Evolutionary conservation across 2,888 invertebrate species (phyloP), one percentile per base, ranked within the genome.

Genomic region (Eupithecia vulgata): DNA sequence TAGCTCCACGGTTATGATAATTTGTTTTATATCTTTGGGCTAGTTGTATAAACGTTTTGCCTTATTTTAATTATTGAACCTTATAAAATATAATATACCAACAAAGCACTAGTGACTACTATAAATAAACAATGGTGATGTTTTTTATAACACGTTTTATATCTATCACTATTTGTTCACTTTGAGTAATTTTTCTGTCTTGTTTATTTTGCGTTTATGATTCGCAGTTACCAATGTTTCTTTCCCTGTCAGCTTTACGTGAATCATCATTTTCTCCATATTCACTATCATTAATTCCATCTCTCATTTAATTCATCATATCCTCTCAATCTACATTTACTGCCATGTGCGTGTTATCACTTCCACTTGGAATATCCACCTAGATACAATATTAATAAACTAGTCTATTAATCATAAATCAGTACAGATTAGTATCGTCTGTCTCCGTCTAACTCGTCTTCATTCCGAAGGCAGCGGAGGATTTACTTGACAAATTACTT

Each of bases 401-500:
- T 70, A 81, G 82, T 80, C 84, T 85, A 90, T 90, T 89, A 87
- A 90, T 90, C 89, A 90, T 88, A 84, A 85, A 85, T 85, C 84
- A 85, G 81, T 73, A 78, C 79, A 81, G 78, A 78, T 78, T 77
- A 78, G 59, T 74, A 68, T 70, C 66, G 67, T 74, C 73, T 76
- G 70, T 79, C 75, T 61, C 76, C 64, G 71, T 81, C 84, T 76
- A 78, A 80, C 84, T 82, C 79, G 61, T 77, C 71, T 73, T 77
- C 77, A 78, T 78, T 74, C 67, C 75, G 68, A 67, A 71, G 62
- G 74, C 76, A 80, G 81, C 78, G 79, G 81, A 85, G 91, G 92
- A 92, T 92, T 91, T 91, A 88, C 91, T 92, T 93, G 93, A 92
- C 92, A 92, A 92, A 93, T 93, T 91, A 91, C 92, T 91, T 92